phyloP scores from a whole-genome alignment of 2,113 vertebrate genomes.

The Columba livia region DNA sequence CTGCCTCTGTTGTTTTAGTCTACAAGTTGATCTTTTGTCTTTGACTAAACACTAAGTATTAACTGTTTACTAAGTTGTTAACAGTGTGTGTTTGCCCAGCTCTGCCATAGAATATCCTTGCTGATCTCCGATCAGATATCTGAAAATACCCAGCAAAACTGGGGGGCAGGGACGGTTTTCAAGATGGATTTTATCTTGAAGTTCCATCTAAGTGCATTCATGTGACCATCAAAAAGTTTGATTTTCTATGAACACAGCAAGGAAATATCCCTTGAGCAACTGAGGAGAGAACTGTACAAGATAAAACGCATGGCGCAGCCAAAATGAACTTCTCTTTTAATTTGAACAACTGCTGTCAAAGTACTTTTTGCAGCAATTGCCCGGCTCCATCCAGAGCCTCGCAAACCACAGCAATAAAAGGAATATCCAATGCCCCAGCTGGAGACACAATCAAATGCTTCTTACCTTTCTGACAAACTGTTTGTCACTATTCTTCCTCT shows the following conservation, averaged over 20 bases:
- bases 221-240: neutral
- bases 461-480: neutral
- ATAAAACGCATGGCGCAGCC: neutral
- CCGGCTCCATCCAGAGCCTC: neutral
- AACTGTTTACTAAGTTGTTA: neutral
- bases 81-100: neutral
- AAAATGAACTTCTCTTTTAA: neutral
- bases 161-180: neutral
- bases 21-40: neutral
- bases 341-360: neutral
- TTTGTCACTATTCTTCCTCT: neutral
- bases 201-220: neutral
- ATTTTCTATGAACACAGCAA: neutral
- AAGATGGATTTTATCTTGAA: neutral
- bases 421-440: neutral
- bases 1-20: neutral
- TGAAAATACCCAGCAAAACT: neutral
- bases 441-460: constrained; percentile 7
- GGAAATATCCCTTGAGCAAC: neutral
- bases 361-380: neutral
- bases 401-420: neutral
- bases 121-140: neutral
- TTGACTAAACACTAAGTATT: neutral
- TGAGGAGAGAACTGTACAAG: neutral
- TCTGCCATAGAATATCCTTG: neutral